Conservation (phyloP, 2,797 vertebrate genomes). For the Tadarida brasiliensis region DNA sequence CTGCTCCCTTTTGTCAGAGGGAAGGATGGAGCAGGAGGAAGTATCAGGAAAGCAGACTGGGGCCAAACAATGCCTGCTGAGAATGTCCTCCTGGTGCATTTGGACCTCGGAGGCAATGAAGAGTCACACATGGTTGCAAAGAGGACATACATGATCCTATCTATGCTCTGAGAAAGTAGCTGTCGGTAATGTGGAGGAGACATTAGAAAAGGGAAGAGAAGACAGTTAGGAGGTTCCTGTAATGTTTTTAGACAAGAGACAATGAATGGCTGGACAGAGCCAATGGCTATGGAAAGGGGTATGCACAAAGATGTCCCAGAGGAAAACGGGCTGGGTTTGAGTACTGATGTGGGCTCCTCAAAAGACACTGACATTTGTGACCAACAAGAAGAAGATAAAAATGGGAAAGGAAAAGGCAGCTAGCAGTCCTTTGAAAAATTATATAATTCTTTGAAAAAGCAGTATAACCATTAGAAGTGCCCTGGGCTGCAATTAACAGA, state of each 20-base stretch:
- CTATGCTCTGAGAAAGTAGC: background rate
- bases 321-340: background rate
- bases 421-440: conserved; percentile 25
- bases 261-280: background rate
- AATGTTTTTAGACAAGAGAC: background rate
- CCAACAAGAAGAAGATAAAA: background rate
- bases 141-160: background rate
- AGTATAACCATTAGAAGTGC: background rate
- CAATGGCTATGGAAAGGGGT: background rate
- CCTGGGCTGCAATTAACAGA: background rate
- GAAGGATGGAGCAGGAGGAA: background rate
- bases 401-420: background rate
- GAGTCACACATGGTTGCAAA: background rate
- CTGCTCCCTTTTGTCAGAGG: background rate
- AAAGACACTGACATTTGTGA: background rate
- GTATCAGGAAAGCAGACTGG: background rate
- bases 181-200: background rate
- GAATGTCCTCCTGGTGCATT: background rate
- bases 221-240: background rate
- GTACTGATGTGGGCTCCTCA: background rate
- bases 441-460: background rate
- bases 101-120: background rate
- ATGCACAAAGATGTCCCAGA: background rate
- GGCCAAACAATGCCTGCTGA: background rate
- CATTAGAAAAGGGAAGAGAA: background rate